Conservation (phyloP, 2,888 invertebrate species). For the Emmelina monodactyla region DNA sequence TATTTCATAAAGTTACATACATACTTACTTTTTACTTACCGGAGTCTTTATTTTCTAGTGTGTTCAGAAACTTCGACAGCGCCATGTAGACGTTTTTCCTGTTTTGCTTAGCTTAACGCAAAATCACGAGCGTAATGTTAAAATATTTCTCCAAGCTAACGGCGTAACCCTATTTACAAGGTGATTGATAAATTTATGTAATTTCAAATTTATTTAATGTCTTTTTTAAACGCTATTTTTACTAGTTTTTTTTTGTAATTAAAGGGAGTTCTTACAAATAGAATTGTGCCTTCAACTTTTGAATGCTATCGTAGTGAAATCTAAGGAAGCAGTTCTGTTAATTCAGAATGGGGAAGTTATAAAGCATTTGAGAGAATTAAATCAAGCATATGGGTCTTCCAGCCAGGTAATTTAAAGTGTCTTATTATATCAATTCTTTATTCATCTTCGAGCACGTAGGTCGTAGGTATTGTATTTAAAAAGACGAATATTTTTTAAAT, state of each 20-base stretch:
- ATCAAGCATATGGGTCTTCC: slow-evolving; percentile 25
- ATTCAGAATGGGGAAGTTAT: slow-evolving; percentile 20
- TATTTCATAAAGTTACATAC: too few relatives aligned
- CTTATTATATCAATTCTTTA: not conserved
- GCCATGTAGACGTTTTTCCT: slow-evolving; percentile 27
- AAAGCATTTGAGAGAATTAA: slow-evolving; percentile 22
- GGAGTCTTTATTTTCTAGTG: slow-evolving; percentile 40
- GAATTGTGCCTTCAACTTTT: slow-evolving; percentile 34
- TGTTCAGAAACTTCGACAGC: slow-evolving; percentile 28
- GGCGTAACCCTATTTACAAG: slow-evolving; percentile 40
- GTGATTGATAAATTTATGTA: slow-evolving; percentile 19
- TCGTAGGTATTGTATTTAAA: too few relatives aligned
- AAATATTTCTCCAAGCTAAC: slow-evolving; percentile 31
- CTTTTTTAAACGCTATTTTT: not conserved
- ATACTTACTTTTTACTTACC: too few relatives aligned
- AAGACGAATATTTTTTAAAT: too few relatives aligned
- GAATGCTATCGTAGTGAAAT: slow-evolving; percentile 28
- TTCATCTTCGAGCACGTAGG: not conserved
- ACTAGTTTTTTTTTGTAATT: slow-evolving; percentile 7
- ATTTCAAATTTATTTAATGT: not conserved
- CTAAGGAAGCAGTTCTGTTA: slow-evolving; percentile 16
- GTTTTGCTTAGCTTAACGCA: slow-evolving; percentile 35
- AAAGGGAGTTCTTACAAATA: slow-evolving; percentile 30
- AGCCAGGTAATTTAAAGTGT: slow-evolving; percentile 24
- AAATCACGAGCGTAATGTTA: slow-evolving; percentile 30